Base-by-base conservation (phyloP, 2,113 vertebrate species). In the Nansenia antarctica region DNA sequence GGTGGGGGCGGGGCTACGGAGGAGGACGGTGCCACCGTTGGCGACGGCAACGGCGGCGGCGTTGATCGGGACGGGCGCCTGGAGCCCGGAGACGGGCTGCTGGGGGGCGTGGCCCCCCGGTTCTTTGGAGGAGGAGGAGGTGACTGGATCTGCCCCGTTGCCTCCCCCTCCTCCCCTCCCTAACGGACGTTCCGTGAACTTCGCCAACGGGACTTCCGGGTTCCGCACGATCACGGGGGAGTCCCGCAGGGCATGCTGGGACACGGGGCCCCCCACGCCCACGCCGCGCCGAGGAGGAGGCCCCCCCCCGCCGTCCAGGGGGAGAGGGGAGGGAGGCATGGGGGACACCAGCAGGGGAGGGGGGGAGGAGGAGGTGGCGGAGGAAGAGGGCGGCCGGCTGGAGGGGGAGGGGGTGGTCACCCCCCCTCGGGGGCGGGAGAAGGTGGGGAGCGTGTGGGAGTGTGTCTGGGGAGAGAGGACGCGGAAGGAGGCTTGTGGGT, bases 141-240 rank as follows among this genome's bases (percentile, higher is more conserved):
- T n/a, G n/a, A n/a, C n/a, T n/a, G n/a, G n/a, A n/a, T n/a, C n/a
- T n/a, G n/a, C n/a, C n/a, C n/a, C 83, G 0, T 62, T 75, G 62
- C 53, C 76, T 29, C 67, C 49, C 52, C 79, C 72, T 31, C 60
- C 85, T 34, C 90, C 91, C 74, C 79, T 84, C 74, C 61, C 93
- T 42, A 91, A 65, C 0, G 93, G 93, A 74, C 88, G 88, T 79
- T 94, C 93, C 0, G 91, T 90, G 81, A 96, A 97, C 79, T 94
- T 95, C 75, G 94, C 91, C 37, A 95, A 89, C 22, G 95, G 95
- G 69, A 95, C 93, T 15, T 97, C 95, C 0, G 95, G 95, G 87
- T 97, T 97, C 47, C 95, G 92, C 32, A 97, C 95, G 55, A 96
- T 96, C 69, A 96, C 93, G 0, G 95, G 95, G 0, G 95, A 96